Base-by-base conservation (phyloP, 2,113 vertebrate genomes). In the Synchiropus splendidus region DNA sequence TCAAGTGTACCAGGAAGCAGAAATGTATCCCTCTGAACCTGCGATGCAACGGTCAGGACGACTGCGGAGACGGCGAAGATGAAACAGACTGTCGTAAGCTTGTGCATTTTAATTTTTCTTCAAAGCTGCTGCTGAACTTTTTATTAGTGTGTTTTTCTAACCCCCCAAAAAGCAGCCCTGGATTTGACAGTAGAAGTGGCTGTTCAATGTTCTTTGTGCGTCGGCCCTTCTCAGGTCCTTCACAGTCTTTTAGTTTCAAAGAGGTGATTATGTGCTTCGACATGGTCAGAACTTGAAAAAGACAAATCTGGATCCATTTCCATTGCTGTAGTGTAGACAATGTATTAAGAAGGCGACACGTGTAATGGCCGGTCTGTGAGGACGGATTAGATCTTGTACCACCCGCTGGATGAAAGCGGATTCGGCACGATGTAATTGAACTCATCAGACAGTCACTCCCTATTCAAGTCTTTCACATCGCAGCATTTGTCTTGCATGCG, bases 1-100 rank as follows among this genome's bases (percentile, higher is more conserved):
- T 99, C 78, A 99, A 98, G 76, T 99, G 95, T 73, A 90, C 87
- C 2, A 88, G 84, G 72, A 94, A 85, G 48, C 92, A 93, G 73
- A 97, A 97, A 70, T 99, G 95, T 39, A 99, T 99, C 35, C 91
- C 94, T 1, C 71, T 94, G 46, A 98, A 96, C 78, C 88, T 97
- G 32, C 88, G 92, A 42, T 99, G 95, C 72, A 99, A 98, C 2
- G 92, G 95, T 9, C 94, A 98, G 70, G 88, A 99, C 14, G 91
- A 99, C 48, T 99, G 95, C 18, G 94, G 93, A 0, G 92, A 99
- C 12, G 90, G 89, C 31, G 94, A 99, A 72, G 95, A 99, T 41
- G 95, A 99, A 76, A 89, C 75, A 9, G 94, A 97, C 54, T 99
- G 95, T 48, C 94, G 95, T 99, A 86, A 97, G 94, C 11, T 38